phyloP scores from a whole-genome alignment of 1,140 invertebrate genomes.

The Cherax quadricarinatus region DNA sequence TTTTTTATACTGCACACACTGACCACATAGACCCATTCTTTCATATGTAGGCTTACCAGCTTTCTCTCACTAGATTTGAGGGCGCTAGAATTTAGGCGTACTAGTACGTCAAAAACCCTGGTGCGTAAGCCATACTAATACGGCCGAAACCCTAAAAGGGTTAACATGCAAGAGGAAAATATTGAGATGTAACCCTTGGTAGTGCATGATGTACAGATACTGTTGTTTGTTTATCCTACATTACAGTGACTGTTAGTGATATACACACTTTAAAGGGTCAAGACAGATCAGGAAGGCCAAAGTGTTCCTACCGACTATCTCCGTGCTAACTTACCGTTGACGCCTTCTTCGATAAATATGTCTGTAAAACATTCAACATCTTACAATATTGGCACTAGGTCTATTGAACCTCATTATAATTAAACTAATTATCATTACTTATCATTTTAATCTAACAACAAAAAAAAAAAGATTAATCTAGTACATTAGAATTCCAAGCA shows the following conservation, averaged over 20 bases:
- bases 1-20: too few species aligned
- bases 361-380: constrained; percentile 58
- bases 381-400: constrained; percentile 22
- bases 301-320: constrained; percentile 38
- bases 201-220: neutral
- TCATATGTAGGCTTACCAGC: too few species aligned
- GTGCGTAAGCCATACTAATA: too few species aligned
- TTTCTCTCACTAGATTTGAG: too few species aligned
- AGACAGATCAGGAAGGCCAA: neutral
- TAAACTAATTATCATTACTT: neutral
- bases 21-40: too few species aligned
- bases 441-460: neutral
- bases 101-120: too few species aligned
- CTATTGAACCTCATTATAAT: neutral
- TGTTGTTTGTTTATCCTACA: neutral
- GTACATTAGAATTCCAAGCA: neutral
- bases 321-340: constrained; percentile 50
- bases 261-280: neutral
- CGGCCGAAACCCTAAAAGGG: too few species aligned
- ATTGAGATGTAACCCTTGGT: neutral
- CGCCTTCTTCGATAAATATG: constrained; percentile 66
- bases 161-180: neutral
- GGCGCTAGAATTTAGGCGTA: too few species aligned
- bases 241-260: neutral
- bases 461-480: neutral